These are phyloP conservation scores for Oxyura jamaicensis DNA, from an alignment of 2,113 vertebrate genomes.

Conservation along the genomic window DNA sequence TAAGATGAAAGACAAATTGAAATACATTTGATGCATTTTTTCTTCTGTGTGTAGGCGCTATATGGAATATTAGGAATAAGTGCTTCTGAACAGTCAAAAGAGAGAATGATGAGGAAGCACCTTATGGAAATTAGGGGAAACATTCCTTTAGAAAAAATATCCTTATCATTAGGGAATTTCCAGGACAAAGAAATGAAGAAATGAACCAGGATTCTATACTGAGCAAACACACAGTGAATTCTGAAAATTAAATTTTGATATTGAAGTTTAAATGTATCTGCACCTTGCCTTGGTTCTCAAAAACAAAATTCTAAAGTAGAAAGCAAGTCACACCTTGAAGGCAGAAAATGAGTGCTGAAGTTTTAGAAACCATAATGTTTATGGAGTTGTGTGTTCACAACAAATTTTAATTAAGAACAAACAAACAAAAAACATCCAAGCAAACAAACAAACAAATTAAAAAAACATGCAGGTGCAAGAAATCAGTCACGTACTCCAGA, in stretches of 20 bases:
- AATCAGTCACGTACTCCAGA: background rate
- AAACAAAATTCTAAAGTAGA: background rate
- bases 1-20: conserved; percentile 23
- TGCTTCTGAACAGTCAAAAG: background rate
- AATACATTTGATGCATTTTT: conserved; percentile 13
- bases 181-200: background rate
- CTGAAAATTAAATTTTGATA: background rate
- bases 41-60: background rate
- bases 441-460: too few species aligned
- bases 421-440: background rate
- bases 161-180: background rate
- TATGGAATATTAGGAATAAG: conserved; percentile 22
- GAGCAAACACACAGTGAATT: background rate
- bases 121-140: background rate
- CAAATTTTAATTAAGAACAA: background rate
- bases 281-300: background rate
- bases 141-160: background rate
- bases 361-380: background rate
- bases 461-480: background rate
- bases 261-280: background rate
- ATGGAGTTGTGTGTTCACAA: background rate
- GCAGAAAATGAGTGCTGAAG: background rate
- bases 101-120: background rate
- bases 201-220: background rate
- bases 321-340: background rate